Base-by-base conservation (phyloP, 1,140 invertebrate genomes). In the Atta colombica region DNA sequence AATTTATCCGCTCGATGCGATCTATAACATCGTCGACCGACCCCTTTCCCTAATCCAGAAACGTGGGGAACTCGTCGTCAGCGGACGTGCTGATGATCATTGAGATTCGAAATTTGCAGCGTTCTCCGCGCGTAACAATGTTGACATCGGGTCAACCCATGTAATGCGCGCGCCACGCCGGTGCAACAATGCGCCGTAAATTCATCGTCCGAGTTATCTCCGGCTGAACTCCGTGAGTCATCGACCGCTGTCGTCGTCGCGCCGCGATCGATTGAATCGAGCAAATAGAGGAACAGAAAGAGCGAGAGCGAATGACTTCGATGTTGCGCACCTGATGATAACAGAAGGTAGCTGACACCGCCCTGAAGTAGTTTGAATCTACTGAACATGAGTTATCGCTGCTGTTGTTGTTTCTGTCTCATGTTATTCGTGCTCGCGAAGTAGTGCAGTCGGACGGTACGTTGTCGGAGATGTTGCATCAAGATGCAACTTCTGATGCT, bases 291-390 rank as follows among this genome's bases (percentile, higher is more conserved):
- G 53, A 12, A 49, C 35, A 2, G 6, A 4, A 3, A 28, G 63
- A 78, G 45, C 21, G 21, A 78, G 69, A 51, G 49, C 49, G 14
- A 12, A 55, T 71, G 45, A 25, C 49, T 39, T 45, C 14, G 45
- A 86, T 87, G 86, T 25, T 60, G 72, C 91, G 77, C 94, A 95
- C 94, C 94, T 94, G 94, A 93, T 94, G 94, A 93, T 87, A 93
- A 92, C 45, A 94, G 91, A 58, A 94, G 89, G 88, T 93, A 94
- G 85, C 91, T 91, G 90, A 93, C 92, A 77, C 93, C 89, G 63
- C 91, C 91, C 68, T 92, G 91, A 7, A 94, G 92, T 16, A 94
- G 91, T 72, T 94, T 91, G 90, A 95, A 94, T 80, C 93, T 93
- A 87, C 89, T 81, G 74, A 89, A 92, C 94, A 94, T 94, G 89